Evolutionary conservation across 2,888 invertebrate species (phyloP).

Genomic region (Polia nebulosa): DNA sequence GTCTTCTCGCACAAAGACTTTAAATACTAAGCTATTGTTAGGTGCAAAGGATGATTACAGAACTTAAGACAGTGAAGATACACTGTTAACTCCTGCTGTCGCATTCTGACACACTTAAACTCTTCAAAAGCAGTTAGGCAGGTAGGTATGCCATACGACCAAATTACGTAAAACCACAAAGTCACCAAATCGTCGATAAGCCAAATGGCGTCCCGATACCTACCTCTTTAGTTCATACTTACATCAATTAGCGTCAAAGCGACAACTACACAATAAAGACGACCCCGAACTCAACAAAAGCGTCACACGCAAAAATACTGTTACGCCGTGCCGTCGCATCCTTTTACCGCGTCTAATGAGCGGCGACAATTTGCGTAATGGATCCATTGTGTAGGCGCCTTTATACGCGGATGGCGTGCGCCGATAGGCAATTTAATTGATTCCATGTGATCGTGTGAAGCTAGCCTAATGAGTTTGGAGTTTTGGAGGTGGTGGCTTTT

Average conservation of each 20-base stretch:
- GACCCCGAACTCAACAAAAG: constrained; percentile 73
- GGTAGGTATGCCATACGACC: background rate
- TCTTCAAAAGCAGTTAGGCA: background rate
- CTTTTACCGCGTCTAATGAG: constrained; percentile 76
- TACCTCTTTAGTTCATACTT: constrained; percentile 59
- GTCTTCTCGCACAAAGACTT: background rate
- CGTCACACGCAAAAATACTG: constrained; percentile 87
- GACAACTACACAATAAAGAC: constrained; percentile 63
- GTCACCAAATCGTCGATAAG: background rate
- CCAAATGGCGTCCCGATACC: constrained; percentile 11
- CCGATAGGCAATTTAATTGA: constrained; percentile 79
- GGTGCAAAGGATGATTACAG: background rate
- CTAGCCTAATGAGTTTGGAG: constrained; percentile 76
- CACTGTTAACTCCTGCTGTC: background rate
- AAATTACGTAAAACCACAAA: background rate
- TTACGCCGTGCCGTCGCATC: constrained; percentile 71
- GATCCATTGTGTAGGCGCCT: constrained; percentile 84
- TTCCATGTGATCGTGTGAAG: constrained; percentile 77
- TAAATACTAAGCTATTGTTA: background rate
- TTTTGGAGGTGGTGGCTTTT: constrained; percentile 32
- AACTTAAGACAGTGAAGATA: background rate
- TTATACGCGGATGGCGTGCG: constrained; percentile 87
- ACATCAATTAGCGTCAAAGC: constrained; percentile 64
- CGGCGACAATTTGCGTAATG: constrained; percentile 89
- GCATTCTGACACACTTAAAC: background rate